Base-by-base conservation (phyloP, 1,140 invertebrate genomes). In the Danaus plexippus region DNA sequence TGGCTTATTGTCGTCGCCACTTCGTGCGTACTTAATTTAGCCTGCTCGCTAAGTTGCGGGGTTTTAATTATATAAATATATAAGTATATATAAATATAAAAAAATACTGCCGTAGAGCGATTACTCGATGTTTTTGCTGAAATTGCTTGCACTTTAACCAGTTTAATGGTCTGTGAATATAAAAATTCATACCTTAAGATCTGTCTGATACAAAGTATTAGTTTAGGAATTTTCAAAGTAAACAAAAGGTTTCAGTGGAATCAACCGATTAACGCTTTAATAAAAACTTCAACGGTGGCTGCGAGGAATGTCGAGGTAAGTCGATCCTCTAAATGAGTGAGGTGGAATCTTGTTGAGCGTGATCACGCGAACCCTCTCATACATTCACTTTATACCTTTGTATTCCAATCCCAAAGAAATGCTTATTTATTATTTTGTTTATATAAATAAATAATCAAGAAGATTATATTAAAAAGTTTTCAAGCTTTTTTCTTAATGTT, bases 21-120 rank as follows among this genome's bases (percentile, higher is more conserved):
- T 71, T 80, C 77, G 79, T 82, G 77, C 77, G 77, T 82, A 64
- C 57, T 77, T 74, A 74, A 83, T 80, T 75, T 70, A 71, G 76
- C 69, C 74, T 76, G 68, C 72, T 73, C 70, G 74, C 57, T 52
- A 50, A 63, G 58, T 11, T 22, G 32, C 13, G 48, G 44, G 32
- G 2, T 32, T 32, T 32, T 32, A 32, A 32, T 32, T 32, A 32
- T 32, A 32, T 32, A 32, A 32, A 32, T 32, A 32, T 8, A 32
- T 8, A 32, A 4, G 22, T 32, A 32, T 32, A 32, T 32, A 7
- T 32, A 32, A 6, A 32, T 32, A 32, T 32, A 32, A 32, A 32
- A 32, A 32, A 32, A 32, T 32, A 7, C 5, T 32, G 22, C 5
- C 1, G 22, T 32, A 32, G 22, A 32, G 22, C 22, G 22, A 32